phyloP scores from a whole-genome alignment of 2,797 vertebrate genomes.

The Mus spretus region DNA sequence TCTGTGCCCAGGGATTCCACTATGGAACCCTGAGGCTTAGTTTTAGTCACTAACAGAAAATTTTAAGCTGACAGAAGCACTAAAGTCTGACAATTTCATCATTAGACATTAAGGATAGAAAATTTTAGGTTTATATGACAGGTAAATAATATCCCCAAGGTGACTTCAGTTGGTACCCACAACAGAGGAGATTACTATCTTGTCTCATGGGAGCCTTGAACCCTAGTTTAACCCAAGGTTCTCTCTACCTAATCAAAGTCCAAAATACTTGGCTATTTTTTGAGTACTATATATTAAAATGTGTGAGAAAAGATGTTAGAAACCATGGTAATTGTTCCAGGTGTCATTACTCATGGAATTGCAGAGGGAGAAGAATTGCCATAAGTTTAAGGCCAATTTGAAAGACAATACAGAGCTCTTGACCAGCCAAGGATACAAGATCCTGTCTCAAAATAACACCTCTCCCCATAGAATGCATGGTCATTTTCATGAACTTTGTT shows the following conservation, averaged over 20 bases:
- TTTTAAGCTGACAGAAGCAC: slow-evolving; percentile 36
- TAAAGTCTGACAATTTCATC: background rate
- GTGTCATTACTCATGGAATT: background rate
- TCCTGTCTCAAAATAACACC: background rate
- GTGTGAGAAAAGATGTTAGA: slow-evolving; percentile 40
- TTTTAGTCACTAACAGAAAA: background rate
- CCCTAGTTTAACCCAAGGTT: background rate
- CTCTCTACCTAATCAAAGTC: slow-evolving; percentile 18
- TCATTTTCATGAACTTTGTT: slow-evolving; percentile 48
- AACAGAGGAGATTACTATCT: slow-evolving; percentile 2
- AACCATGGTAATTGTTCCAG: slow-evolving; percentile 29
- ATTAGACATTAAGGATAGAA: slow-evolving; percentile 15
- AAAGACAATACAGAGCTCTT: background rate
- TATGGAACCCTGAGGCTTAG: background rate
- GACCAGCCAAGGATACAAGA: background rate
- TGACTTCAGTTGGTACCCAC: background rate
- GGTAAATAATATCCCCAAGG: background rate
- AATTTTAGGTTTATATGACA: background rate
- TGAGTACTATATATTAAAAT: slow-evolving; percentile 6
- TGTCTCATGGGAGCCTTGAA: background rate
- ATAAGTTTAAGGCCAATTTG: background rate
- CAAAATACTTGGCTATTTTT: background rate
- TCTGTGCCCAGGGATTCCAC: background rate
- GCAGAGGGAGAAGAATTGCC: background rate
- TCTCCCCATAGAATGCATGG: background rate